Evolutionary conservation across 2,888 invertebrate genomes (phyloP).

Genomic region (Ophion ellenae): DNA sequence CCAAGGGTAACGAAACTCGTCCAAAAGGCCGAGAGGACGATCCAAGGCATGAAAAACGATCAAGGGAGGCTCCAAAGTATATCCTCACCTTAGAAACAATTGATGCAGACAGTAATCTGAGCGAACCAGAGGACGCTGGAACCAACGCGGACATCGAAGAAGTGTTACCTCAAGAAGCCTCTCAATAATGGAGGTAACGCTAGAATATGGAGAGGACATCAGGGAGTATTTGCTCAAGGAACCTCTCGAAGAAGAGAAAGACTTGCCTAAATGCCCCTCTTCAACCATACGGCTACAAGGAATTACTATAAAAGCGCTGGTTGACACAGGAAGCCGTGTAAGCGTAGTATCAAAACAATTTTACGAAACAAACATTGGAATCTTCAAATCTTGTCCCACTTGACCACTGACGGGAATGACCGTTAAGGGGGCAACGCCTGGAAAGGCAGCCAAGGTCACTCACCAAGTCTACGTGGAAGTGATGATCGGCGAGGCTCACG

Average conservation of each 20-base stretch:
- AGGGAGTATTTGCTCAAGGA: background rate
- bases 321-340: background rate
- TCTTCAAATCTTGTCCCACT: background rate
- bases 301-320: background rate
- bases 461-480: background rate
- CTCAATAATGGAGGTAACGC: background rate
- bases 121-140: no score
- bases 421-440: background rate
- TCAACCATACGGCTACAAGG: background rate
- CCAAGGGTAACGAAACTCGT: no score
- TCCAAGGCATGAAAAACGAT: no score
- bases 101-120: no score
- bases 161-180: background rate
- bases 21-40: no score
- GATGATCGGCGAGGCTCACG: background rate
- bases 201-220: background rate
- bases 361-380: no score
- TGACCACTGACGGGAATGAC: background rate
- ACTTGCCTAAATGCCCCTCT: background rate
- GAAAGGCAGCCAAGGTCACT: background rate
- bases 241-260: background rate
- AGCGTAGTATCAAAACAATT: background rate
- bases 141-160: background rate
- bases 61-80: no score
- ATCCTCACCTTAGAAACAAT: no score